phyloP scores from a whole-genome alignment of 2,888 invertebrate genomes.

The Nasonovia ribisnigri region DNA sequence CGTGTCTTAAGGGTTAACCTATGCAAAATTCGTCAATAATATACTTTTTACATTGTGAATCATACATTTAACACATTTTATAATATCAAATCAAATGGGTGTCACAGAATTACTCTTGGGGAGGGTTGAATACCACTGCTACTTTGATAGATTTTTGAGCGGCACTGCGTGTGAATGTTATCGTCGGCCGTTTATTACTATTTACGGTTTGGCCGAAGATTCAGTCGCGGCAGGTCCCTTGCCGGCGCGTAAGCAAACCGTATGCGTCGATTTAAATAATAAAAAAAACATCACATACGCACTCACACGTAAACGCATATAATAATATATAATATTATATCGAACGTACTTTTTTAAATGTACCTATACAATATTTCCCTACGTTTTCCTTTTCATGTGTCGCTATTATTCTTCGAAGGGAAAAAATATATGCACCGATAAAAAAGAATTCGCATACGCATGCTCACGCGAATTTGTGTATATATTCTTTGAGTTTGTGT shows the following conservation, averaged over 20 bases:
- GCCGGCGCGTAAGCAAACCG: neutral
- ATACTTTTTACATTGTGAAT: neutral
- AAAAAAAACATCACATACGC: neutral
- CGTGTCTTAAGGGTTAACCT: too few relatives aligned
- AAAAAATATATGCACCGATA: neutral
- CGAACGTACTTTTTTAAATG: neutral
- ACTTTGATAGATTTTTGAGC: too few relatives aligned
- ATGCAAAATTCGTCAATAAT: neutral
- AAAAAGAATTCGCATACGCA: neutral
- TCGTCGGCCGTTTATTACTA: neutral
- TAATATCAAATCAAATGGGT: neutral
- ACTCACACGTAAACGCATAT: too few relatives aligned
- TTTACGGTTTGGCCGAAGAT: neutral
- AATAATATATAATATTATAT: neutral
- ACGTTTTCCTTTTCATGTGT: neutral
- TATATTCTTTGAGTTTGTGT: neutral
- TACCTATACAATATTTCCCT: neutral
- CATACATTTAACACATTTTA: neutral
- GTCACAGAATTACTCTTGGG: neutral
- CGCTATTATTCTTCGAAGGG: neutral
- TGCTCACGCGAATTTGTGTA: too few relatives aligned
- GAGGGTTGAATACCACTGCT: too few relatives aligned
- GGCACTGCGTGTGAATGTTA: neutral
- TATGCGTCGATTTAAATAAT: slow-evolving; percentile 12
- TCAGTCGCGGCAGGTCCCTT: neutral